These are phyloP conservation scores for Scomber colias DNA, from an alignment of 2,113 vertebrate genomes.

Conservation along the genomic window DNA sequence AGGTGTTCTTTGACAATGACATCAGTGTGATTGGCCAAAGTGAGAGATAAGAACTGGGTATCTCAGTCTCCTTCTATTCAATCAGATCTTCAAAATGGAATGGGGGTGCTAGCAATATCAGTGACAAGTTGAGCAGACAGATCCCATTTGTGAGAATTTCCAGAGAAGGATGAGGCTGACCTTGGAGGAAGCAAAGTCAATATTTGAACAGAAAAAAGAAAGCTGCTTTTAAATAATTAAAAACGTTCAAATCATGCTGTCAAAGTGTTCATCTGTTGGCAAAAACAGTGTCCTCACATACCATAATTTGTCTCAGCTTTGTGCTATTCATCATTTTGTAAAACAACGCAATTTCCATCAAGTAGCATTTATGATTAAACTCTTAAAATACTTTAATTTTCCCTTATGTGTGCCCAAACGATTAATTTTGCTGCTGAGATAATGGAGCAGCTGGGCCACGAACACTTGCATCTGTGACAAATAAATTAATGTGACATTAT, in stretches of 20 bases:
- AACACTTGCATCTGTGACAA: not conserved
- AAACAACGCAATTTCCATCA: not conserved
- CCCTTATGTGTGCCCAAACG: not conserved
- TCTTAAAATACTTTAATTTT: not conserved
- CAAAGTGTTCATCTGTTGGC: not conserved
- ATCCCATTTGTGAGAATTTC: slow-evolving; percentile 65
- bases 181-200: slow-evolving; percentile 55
- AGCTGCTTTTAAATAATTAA: slow-evolving; percentile 10
- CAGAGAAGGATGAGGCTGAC: slow-evolving; percentile 62
- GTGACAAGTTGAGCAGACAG: slow-evolving; percentile 25
- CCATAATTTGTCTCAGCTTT: not conserved
- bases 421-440: not conserved
- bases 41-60: slow-evolving; percentile 59
- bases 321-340: not conserved
- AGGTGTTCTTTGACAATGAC: slow-evolving; percentile 48
- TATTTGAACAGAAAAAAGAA: slow-evolving; percentile 58
- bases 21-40: slow-evolving; percentile 48
- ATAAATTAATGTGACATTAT: slow-evolving; percentile 48
- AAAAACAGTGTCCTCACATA: slow-evolving; percentile 5
- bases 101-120: not conserved
- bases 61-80: slow-evolving; percentile 28
- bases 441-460: slow-evolving; percentile 23
- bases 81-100: slow-evolving; percentile 48
- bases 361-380: not conserved
- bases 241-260: not conserved